Evolutionary conservation across 2,113 vertebrate species (phyloP).

Genomic region (Aix galericulata): DNA sequence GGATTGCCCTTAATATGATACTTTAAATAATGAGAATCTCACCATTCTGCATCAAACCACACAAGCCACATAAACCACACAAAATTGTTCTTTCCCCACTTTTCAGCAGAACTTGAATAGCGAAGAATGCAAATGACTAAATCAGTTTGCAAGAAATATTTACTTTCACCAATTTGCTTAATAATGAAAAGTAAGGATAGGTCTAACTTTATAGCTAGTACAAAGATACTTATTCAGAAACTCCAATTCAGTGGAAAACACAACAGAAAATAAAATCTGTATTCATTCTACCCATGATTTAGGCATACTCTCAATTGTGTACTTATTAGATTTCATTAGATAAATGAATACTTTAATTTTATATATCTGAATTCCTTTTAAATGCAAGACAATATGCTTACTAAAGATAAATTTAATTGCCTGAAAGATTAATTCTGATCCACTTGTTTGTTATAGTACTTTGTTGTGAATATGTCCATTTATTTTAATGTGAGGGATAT

Average conservation of each 20-base stretch:
- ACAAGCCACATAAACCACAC: background rate
- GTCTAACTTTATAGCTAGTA: background rate
- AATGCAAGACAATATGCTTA: background rate
- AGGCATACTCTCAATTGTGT: background rate
- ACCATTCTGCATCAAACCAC: background rate
- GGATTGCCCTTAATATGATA: background rate
- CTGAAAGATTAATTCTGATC: background rate
- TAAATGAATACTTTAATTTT: background rate
- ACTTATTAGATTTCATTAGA: background rate
- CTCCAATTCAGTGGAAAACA: background rate
- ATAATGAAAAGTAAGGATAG: background rate
- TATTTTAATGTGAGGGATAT: background rate
- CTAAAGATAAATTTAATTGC: background rate
- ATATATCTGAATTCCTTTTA: background rate
- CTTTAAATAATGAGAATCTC: background rate
- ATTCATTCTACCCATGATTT: background rate
- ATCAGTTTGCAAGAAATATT: background rate
- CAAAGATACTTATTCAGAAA: background rate
- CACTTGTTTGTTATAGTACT: background rate
- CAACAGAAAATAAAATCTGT: background rate
- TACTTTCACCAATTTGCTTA: background rate
- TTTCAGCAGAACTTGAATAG: background rate
- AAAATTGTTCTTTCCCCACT: background rate
- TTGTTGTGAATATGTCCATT: background rate
- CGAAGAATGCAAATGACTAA: background rate